phyloP scores from a whole-genome alignment of 2,113 vertebrate species.

The Ophthalmolycus amberensis region DNA sequence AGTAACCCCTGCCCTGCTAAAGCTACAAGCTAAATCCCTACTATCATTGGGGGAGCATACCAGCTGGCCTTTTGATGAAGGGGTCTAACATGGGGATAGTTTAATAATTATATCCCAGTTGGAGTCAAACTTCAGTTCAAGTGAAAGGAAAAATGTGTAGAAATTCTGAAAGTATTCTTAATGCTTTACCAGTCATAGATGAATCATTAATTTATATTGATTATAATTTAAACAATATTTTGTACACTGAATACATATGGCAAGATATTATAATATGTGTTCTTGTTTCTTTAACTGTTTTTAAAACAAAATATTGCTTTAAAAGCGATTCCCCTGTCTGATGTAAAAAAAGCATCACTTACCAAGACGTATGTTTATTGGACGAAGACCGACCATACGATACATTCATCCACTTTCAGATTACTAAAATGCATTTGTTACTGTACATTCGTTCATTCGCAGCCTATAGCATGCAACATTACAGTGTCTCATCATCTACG shows the following conservation, averaged over 20 bases:
- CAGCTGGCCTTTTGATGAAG: conserved; percentile 27
- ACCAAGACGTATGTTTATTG: conserved; percentile 71
- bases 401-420: conserved; percentile 71
- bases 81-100: conserved; percentile 11
- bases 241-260: conserved; percentile 3
- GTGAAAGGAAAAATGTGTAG: not conserved
- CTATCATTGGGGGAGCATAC: conserved; percentile 13
- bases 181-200: not conserved
- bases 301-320: conserved; percentile 24
- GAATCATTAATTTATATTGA: not conserved
- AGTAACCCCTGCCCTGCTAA: conserved; percentile 27
- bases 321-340: conserved; percentile 31
- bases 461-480: conserved; percentile 56
- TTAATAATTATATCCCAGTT: conserved; percentile 15
- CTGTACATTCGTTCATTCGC: conserved; percentile 42
- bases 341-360: conserved; percentile 76
- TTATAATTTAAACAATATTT: not conserved
- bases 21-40: conserved; percentile 33
- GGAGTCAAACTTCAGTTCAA: conserved; percentile 13
- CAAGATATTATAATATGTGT: not conserved
- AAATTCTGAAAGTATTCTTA: conserved; percentile 3
- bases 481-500: conserved; percentile 15
- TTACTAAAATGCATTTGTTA: conserved; percentile 69
- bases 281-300: not conserved
- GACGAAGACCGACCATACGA: conserved; percentile 61